Base-by-base conservation (phyloP, 1,140 invertebrate genomes). In the Popillia japonica region DNA sequence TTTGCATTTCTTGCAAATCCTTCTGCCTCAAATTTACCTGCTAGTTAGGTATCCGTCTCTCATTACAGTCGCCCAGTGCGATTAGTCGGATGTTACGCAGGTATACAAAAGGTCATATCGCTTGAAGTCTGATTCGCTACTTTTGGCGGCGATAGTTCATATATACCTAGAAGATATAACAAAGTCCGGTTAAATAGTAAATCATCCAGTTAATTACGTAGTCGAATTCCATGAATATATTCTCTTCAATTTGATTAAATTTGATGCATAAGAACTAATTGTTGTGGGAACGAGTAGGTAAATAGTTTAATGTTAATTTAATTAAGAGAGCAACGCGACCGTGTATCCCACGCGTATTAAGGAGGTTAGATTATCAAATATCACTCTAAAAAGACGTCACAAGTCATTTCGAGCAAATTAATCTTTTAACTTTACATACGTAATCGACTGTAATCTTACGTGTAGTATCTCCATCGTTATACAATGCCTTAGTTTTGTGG, bases 391-490 rank as follows among this genome's bases (percentile, higher is more conserved):
- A 17, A 55, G 48, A 55, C 48, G 17, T 55, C 14, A 55, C 48
- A 55, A 55, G 8, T 68, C 61, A 68, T 22, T 8, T 68, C 22
- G 22, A 68, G 3, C n/a, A 61, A 20, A 61, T 11, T 68, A 27
- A 68, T 27, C 44, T 10, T 48, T 48, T 14, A 48, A 48, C 61
- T 68, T 22, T 8, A 68, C 20, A 14, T 27, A 22, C 22, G 61
- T 68, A 68, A 68, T 27, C 9, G 61, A 68, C 22, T 22, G 7
- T 68, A 68, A 68, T 68, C 61, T 68, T 27, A 27, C 48, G 17
- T n/a, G n/a, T 55, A 17, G 17, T n/a, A 17, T 55, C 48, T 55
- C 11, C n/a, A 22, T 22, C 22, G 61, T 68, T 68, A 61, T n/a
- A 61, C 27, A 27, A 3, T 68, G 61, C 27, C 27, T 68, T 4